Evolutionary conservation across 2,113 vertebrate species (phyloP).

Genomic region (Campylorhamphus procurvoides): DNA sequence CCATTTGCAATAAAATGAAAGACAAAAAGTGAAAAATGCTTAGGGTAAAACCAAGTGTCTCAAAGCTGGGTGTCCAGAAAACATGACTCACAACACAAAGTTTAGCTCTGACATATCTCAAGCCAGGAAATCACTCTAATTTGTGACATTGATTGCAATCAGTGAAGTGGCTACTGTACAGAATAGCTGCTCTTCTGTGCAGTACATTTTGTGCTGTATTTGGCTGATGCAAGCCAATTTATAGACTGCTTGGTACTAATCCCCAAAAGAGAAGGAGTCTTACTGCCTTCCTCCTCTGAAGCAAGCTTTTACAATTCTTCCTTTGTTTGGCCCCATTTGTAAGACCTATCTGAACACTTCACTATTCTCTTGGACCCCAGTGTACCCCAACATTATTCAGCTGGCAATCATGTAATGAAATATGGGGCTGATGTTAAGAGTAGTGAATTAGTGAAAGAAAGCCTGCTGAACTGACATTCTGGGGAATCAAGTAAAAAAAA

Average conservation of each 20-base stretch:
- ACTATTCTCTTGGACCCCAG: neutral
- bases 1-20: neutral
- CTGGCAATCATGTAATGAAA: neutral
- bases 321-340: neutral
- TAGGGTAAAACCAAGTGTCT: neutral
- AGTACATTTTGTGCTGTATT: constrained; percentile 25
- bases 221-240: constrained; percentile 32
- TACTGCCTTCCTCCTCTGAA: neutral
- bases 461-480: neutral
- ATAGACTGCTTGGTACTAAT: neutral
- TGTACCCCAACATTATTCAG: neutral
- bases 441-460: neutral
- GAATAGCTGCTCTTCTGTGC: constrained; percentile 44
- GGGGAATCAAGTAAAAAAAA: neutral
- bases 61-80: neutral
- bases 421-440: neutral
- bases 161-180: constrained; percentile 63
- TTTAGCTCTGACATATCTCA: constrained; percentile 3
- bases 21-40: neutral
- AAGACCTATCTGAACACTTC: neutral
- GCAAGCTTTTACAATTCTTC: neutral
- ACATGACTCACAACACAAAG: neutral
- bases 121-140: constrained; percentile 62
- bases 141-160: constrained; percentile 71
- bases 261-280: neutral